Percentiles rank a stretch among this genome's conserved stretches.
Evolutionary conservation across 2,797 vertebrate species (phyloP).

Genomic region (Trematomus bernacchii): DNA sequence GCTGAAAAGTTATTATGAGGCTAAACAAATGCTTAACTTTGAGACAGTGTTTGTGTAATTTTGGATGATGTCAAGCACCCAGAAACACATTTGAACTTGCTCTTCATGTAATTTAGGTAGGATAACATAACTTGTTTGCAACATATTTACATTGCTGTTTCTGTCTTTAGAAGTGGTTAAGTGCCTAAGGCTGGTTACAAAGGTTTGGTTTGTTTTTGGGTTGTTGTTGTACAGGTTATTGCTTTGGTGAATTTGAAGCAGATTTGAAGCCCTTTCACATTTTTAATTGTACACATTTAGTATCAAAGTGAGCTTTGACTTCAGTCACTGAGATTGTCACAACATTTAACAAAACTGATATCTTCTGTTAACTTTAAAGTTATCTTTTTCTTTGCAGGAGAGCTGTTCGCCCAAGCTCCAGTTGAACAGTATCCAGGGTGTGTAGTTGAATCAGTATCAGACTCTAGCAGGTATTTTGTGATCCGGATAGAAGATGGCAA

Average conservation of each 20-base stretch:
- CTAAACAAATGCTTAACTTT: too few relatives aligned
- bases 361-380: neutral
- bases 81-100: neutral
- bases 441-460: conserved; percentile 90
- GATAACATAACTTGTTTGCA: neutral
- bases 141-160: neutral
- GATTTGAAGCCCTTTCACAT: too few relatives aligned
- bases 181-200: neutral
- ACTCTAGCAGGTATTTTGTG: conserved; percentile 97
- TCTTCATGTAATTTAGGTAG: neutral
- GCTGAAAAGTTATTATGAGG: too few relatives aligned
- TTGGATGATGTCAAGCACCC: neutral
- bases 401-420: conserved; percentile 94
- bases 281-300: neutral
- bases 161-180: neutral
- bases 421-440: conserved; percentile 94
- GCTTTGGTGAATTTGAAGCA: neutral
- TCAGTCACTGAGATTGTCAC: neutral
- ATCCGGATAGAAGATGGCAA: conserved; percentile 93
- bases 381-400: conserved; percentile 82
- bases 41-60: neutral
- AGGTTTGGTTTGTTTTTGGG: neutral
- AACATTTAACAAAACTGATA: neutral
- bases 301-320: neutral
- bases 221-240: neutral